Evolutionary conservation across 2,888 invertebrate species (phyloP).

Genomic region (Tribolium freemani): DNA sequence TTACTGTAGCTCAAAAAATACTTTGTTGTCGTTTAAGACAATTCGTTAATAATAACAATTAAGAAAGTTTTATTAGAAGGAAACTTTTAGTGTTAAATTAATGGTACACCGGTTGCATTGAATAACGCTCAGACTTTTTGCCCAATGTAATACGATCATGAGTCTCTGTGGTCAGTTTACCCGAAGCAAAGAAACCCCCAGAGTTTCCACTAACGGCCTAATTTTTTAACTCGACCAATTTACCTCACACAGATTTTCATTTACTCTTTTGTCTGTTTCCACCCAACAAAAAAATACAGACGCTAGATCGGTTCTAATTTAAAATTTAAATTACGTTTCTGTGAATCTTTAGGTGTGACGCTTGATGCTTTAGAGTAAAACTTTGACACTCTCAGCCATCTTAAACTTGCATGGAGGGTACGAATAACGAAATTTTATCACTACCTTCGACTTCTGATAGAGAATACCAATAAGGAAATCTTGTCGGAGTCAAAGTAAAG

Average conservation of each 20-base stretch:
- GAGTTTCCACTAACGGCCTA: constrained; percentile 8
- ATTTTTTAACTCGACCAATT: constrained; percentile 19
- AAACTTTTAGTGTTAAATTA: background rate
- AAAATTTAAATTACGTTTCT: constrained; percentile 6
- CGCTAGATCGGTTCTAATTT: background rate
- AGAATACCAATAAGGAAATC: constrained; percentile 45
- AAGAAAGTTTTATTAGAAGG: no score
- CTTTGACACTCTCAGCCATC: background rate
- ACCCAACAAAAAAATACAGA: background rate
- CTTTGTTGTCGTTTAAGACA: no score
- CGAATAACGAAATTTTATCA: constrained; percentile 39
- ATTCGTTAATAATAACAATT: no score
- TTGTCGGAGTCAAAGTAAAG: constrained; percentile 45
- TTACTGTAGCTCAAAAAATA: no score
- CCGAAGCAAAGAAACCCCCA: constrained; percentile 8
- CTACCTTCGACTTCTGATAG: constrained; percentile 26
- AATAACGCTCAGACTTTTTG: constrained; percentile 9
- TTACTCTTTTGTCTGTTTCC: background rate
- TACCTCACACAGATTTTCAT: constrained; percentile 10
- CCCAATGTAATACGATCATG: background rate
- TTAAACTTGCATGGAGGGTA: constrained; percentile 7
- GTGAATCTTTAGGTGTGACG: background rate
- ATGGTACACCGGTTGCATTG: background rate
- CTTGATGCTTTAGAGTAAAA: background rate
- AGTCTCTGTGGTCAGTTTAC: constrained; percentile 21